Base-by-base conservation (phyloP, 2,797 vertebrate genomes). In the Poeciliopsis paucimaculata region DNA sequence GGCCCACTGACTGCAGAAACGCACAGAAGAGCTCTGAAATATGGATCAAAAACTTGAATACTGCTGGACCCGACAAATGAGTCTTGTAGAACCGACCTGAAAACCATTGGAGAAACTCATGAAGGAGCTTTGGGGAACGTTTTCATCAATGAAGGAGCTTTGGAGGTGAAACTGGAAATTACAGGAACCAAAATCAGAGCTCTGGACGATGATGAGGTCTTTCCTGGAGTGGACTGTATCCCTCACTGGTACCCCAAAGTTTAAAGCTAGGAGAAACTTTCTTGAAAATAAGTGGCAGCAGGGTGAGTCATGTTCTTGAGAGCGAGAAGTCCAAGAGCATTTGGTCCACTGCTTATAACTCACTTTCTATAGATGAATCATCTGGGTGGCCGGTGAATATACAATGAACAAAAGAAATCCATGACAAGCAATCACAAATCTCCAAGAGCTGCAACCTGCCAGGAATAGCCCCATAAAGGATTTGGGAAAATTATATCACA, bases 341-440 rank as follows among this genome's bases (percentile, higher is more conserved):
- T 73, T 76, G 43, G 82, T 62, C 79, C 46, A 9, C n/a, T 5
- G 68, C 60, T 72, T 76, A 11, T 57, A 47, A 75, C 77, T 31
- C 39, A 15, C 45, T 71, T 89, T 74, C 68, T 87, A 77, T 73
- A 72, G 68, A 62, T 10, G 11, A 82, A 76, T 62, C 88, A 73
- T 83, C 68, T 82, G 87, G 79, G 88, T 83, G 81, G 73, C 15
- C 1, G n/a, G 4, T 66, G 26, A 55, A 47, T 80, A 72, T 20
- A 13, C 1, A 39, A 73, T 87, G 47, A 92, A 89, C 77, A 90
- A 88, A 90, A 88, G 80, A 83, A 81, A 72, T 82, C 76, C 78
- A 80, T 87, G 88, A 88, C n/a, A 79, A 92, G 83, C 41, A 53
- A 87, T 84, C 78, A 39, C 85, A 79, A 87, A 88, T 84, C 78